phyloP scores from a whole-genome alignment of 2,113 vertebrate species.

The Chamaetylas fuelleborni region DNA sequence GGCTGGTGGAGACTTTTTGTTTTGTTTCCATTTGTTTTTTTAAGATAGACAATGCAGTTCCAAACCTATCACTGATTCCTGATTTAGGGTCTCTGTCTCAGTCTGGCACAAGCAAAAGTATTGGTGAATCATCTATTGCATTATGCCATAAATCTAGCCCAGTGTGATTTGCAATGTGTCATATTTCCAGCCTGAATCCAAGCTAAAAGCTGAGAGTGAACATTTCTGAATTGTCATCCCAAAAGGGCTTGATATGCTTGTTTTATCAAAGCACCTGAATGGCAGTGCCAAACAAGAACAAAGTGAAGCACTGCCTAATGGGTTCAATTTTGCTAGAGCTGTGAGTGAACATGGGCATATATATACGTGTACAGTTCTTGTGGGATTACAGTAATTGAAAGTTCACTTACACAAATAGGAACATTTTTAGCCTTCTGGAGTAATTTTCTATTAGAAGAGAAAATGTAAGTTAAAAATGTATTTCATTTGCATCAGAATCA shows the following conservation, averaged over 20 bases:
- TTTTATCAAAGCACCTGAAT: constrained; percentile 3
- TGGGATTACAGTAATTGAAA: constrained; percentile 24
- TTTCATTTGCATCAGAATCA: constrained; percentile 39
- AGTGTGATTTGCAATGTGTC: background rate
- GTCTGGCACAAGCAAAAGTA: background rate
- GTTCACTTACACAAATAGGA: constrained; percentile 28
- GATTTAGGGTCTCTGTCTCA: constrained; percentile 30
- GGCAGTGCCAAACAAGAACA: constrained; percentile 10
- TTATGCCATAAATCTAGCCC: constrained; percentile 9
- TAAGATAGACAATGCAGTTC: background rate
- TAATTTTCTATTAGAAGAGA: constrained; percentile 39
- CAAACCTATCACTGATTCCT: constrained; percentile 8
- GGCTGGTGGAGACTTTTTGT: background rate
- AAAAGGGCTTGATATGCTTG: background rate
- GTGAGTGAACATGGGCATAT: background rate
- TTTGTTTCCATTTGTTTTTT: background rate
- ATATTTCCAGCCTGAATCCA: constrained; percentile 11
- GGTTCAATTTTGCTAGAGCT: background rate
- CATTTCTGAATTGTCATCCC: constrained; percentile 25
- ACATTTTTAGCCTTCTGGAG: constrained; percentile 12
- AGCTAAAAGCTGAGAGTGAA: background rate
- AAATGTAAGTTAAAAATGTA: constrained; percentile 15
- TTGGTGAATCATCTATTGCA: constrained; percentile 32
- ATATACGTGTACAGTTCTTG: background rate
- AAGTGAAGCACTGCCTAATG: background rate